Percentiles rank a stretch among this genome's conserved stretches.
These are phyloP conservation scores for rat (Rattus norvegicus) DNA, from an alignment of 2,113 vertebrate species.

Conservation along the genomic window DNA sequence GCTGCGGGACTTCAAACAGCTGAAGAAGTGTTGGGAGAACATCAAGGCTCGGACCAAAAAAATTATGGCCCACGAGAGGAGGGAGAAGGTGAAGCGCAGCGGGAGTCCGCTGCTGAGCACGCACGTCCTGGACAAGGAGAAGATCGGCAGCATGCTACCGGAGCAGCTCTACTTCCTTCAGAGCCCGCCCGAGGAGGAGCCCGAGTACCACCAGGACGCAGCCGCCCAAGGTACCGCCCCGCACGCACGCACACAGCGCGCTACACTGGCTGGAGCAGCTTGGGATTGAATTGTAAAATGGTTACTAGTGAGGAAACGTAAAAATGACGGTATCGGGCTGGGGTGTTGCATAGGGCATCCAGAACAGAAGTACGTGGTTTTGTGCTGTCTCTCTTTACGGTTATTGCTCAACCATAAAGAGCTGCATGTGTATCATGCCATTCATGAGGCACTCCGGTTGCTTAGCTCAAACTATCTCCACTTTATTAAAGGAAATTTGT, in stretches of 20 bases:
- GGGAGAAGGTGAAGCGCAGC: conserved; percentile 89
- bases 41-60: conserved; percentile 93
- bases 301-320: conserved; percentile 10
- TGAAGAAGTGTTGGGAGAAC: conserved; percentile 93
- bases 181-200: conserved; percentile 88
- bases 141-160: conserved; percentile 88
- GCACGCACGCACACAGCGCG: neutral
- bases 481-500: neutral
- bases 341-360: neutral
- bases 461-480: neutral
- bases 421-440: neutral
- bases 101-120: conserved; percentile 87
- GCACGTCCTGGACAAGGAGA: conserved; percentile 88
- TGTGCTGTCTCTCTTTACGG: neutral
- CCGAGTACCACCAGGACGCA: conserved; percentile 87
- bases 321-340: neutral
- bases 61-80: conserved; percentile 90
- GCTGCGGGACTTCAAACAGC: conserved; percentile 89
- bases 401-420: neutral
- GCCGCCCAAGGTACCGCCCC: conserved; percentile 85
- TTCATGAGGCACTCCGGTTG: neutral
- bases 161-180: conserved; percentile 91
- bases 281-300: neutral
- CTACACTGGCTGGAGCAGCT: neutral
- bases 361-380: neutral